Evolutionary conservation across 2,113 vertebrate species (phyloP).

Genomic region (Oryzias javanicus): DNA sequence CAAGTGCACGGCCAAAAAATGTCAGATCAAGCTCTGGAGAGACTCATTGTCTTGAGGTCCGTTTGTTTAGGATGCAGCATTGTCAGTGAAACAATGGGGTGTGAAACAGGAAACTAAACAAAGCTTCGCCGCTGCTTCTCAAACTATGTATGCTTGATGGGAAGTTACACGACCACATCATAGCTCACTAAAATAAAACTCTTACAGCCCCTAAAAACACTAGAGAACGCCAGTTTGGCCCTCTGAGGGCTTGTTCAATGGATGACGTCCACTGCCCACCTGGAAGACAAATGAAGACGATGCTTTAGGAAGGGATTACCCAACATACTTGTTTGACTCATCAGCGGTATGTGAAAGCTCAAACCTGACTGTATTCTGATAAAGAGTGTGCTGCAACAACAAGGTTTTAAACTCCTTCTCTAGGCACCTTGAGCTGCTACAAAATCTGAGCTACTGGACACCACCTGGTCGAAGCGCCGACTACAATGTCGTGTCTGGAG

Average conservation of each 20-base stretch:
- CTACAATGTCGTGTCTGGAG: too few relatives aligned
- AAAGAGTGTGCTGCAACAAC: not conserved
- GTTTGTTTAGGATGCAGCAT: conserved; percentile 19
- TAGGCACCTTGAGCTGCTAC: too few relatives aligned
- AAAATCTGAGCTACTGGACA: too few relatives aligned
- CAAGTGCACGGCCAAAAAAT: conserved; percentile 63
- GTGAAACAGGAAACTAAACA: conserved; percentile 33
- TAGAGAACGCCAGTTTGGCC: conserved; percentile 11
- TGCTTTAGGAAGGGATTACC: conserved; percentile 37
- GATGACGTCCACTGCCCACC: conserved; percentile 59
- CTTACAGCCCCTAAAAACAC: not conserved
- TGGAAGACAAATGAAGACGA: conserved; percentile 65
- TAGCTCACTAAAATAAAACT: not conserved
- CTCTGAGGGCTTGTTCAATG: conserved; percentile 74
- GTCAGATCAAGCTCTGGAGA: not conserved
- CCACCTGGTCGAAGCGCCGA: too few relatives aligned
- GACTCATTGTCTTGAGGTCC: conserved; percentile 26
- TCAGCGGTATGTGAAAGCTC: conserved; percentile 16
- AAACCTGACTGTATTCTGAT: conserved; percentile 4
- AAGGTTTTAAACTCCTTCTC: too few relatives aligned
- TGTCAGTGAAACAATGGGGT: conserved; percentile 30
- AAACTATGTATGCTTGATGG: conserved; percentile 2
- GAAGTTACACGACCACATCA: too few relatives aligned
- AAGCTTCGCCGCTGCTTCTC: conserved; percentile 18
- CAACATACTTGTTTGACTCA: conserved; percentile 36